These are phyloP conservation scores for Sesamia inferens DNA, from an alignment of 2,888 invertebrate genomes.

Conservation along the genomic window DNA sequence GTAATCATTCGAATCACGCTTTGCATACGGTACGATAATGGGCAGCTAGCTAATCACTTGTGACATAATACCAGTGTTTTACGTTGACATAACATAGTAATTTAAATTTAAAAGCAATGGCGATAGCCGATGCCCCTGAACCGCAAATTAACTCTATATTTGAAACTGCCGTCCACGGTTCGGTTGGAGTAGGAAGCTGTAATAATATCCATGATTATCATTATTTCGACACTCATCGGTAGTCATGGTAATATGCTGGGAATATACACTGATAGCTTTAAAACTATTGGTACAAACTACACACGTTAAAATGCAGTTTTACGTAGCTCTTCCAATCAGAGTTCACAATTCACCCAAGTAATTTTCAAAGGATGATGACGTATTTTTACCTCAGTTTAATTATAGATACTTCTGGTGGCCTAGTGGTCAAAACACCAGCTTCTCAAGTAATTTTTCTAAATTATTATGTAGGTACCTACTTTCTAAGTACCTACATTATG, in stretches of 20 bases:
- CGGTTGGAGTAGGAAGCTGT: slow-evolving; percentile 29
- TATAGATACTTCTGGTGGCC: background rate
- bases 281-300: background rate
- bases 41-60: slow-evolving; percentile 47
- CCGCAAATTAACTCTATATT: slow-evolving; percentile 58
- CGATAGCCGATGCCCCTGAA: slow-evolving; percentile 50
- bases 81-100: slow-evolving; percentile 45
- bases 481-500: too few relatives aligned
- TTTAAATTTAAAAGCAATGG: slow-evolving; percentile 44
- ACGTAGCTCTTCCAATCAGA: background rate
- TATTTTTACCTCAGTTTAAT: background rate
- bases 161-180: slow-evolving; percentile 43
- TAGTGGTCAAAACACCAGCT: too few relatives aligned
- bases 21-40: slow-evolving; percentile 50
- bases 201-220: slow-evolving; percentile 61
- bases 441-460: too few relatives aligned
- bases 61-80: slow-evolving; percentile 56
- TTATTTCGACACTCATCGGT: slow-evolving; percentile 58
- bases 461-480: too few relatives aligned
- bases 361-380: background rate
- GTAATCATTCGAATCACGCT: slow-evolving; percentile 53
- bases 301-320: background rate
- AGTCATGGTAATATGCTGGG: slow-evolving; percentile 43
- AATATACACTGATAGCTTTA: slow-evolving; percentile 17
- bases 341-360: background rate